Conservation (phyloP, 2,797 vertebrate genomes). For the Caiman crocodilus region DNA sequence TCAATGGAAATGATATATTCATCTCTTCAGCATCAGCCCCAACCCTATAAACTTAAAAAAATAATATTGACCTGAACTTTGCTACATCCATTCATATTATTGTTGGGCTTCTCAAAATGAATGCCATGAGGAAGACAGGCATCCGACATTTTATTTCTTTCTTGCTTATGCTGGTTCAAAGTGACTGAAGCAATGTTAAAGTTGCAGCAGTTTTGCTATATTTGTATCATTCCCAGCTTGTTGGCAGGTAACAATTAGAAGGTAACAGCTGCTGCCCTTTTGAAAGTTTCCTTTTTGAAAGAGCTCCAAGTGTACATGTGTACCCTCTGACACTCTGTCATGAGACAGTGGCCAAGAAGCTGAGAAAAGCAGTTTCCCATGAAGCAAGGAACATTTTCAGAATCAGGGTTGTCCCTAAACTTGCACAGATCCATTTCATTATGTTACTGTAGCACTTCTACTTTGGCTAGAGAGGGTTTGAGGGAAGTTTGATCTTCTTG, state of each 20-base stretch:
- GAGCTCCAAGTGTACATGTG: not conserved
- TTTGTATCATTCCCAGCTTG: no score
- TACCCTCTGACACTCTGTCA: conserved; percentile 27
- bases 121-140: not conserved
- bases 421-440: not conserved
- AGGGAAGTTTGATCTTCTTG: not conserved
- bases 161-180: not conserved
- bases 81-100: not conserved
- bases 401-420: not conserved
- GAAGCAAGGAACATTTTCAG: conserved; percentile 18
- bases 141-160: conserved; percentile 21
- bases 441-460: not conserved
- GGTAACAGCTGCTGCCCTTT: no score
- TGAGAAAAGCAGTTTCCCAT: conserved; percentile 12
- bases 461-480: no score
- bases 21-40: not conserved
- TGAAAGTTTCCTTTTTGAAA: no score
- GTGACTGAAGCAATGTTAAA: not conserved
- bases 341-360: not conserved
- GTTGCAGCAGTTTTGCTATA: no score
- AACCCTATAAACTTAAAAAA: not conserved
- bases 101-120: conserved; percentile 1
- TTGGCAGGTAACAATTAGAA: no score
- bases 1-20: not conserved
- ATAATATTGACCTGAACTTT: no score